These are phyloP conservation scores for Tetragonula clypearis DNA, from an alignment of 1,140 invertebrate genomes.

Conservation along the genomic window DNA sequence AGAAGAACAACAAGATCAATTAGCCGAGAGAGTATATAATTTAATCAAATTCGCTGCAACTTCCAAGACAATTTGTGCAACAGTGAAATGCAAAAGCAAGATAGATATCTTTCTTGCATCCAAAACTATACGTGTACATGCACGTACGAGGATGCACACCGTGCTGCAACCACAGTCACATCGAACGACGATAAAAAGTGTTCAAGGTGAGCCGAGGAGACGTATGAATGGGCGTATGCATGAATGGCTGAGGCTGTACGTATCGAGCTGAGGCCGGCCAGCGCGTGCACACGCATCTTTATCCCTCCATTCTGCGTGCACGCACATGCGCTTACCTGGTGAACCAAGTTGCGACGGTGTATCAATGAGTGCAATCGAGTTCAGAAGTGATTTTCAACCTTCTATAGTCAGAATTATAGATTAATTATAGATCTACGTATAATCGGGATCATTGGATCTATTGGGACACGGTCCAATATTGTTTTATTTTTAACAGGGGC, in stretches of 20 bases:
- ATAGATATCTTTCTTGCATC: too few species aligned
- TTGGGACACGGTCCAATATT: too few species aligned
- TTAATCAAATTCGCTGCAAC: too few species aligned
- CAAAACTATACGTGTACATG: too few species aligned
- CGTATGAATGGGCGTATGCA: constrained; percentile 78
- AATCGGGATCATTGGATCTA: too few species aligned
- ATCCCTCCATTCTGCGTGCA: background rate
- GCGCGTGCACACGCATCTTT: constrained; percentile 37
- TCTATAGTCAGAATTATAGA: too few species aligned
- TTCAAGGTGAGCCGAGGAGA: constrained; percentile 77
- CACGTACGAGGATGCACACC: background rate
- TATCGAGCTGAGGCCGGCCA: constrained; percentile 40
- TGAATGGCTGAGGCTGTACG: constrained; percentile 72
- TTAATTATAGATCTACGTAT: too few species aligned
- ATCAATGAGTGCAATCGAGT: constrained; percentile 50
- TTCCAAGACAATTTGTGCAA: too few species aligned
- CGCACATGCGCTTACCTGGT: background rate
- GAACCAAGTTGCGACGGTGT: background rate
- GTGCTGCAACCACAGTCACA: constrained; percentile 28
- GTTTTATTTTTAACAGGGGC: too few species aligned
- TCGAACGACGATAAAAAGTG: constrained; percentile 68
- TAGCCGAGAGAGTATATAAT: too few species aligned
- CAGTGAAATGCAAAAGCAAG: too few species aligned
- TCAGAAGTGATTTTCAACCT: constrained; percentile 23
- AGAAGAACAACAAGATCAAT: too few species aligned